Percentiles rank a stretch among this genome's conserved stretches.
Conservation (phyloP, 2,797 vertebrate genomes). For the Chelon auratus region DNA sequence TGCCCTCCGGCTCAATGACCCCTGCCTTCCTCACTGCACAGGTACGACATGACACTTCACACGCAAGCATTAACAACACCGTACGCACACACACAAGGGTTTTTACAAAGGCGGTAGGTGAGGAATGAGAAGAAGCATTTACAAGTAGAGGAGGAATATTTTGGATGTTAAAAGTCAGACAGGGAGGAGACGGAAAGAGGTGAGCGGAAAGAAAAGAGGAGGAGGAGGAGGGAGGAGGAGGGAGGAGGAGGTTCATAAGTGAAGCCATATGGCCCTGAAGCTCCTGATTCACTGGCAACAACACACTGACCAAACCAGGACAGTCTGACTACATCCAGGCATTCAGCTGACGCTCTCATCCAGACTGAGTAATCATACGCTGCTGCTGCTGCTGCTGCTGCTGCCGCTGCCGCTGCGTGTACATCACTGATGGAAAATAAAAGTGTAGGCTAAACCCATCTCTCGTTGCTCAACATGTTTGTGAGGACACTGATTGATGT, state of each 20-base stretch:
- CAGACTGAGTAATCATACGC: conserved; percentile 52
- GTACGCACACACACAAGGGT: conserved; percentile 46
- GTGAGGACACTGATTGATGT: background rate
- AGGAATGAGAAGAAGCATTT: conserved; percentile 2
- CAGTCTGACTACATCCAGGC: conserved; percentile 58
- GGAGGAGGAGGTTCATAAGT: conserved; percentile 79
- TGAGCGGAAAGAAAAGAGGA: conserved; percentile 65
- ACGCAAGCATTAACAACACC: background rate
- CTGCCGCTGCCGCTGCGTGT: conserved; percentile 24
- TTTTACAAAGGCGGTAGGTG: background rate
- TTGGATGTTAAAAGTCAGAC: conserved; percentile 50
- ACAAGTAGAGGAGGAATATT: background rate
- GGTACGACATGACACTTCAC: conserved; percentile 74
- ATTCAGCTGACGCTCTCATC: conserved; percentile 41
- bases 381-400: conserved; percentile 16
- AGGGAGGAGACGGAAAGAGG: conserved; percentile 68
- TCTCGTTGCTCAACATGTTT: conserved; percentile 3
- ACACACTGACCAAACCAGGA: conserved; percentile 70
- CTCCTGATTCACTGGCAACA: conserved; percentile 72
- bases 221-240: conserved; percentile 26
- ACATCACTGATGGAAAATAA: conserved; percentile 36
- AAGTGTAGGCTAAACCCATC: conserved; percentile 3
- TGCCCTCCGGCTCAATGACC: conserved; percentile 93
- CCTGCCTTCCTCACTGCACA: conserved; percentile 93
- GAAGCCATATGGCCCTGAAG: conserved; percentile 84